These are phyloP conservation scores for Gallinago stenura DNA, from an alignment of 2,797 vertebrate species.

Conservation along the genomic window DNA sequence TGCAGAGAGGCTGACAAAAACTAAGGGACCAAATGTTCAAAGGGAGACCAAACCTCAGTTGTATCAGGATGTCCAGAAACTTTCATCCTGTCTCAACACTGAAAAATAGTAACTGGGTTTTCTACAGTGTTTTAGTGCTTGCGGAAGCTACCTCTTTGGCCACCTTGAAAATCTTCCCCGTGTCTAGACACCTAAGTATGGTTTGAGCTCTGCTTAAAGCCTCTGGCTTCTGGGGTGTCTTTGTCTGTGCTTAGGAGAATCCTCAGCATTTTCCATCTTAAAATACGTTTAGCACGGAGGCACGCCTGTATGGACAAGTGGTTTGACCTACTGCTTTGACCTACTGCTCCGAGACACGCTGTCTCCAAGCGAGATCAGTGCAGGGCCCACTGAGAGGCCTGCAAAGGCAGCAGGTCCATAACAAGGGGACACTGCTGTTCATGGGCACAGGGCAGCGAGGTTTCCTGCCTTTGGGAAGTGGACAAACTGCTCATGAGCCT, in stretches of 20 bases:
- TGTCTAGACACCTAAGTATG: background rate
- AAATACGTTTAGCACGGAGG: background rate
- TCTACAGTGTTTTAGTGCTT: background rate
- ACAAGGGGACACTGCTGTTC: background rate
- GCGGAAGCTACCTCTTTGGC: background rate
- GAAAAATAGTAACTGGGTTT: background rate
- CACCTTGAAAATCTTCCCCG: background rate
- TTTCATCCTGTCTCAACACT: background rate
- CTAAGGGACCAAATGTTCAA: background rate
- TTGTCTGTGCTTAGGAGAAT: background rate
- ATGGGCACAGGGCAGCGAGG: background rate
- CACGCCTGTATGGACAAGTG: background rate
- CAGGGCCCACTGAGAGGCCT: background rate
- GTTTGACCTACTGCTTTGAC: background rate
- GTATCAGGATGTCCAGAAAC: background rate
- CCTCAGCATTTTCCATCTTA: background rate
- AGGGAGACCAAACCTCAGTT: background rate
- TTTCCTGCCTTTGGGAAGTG: background rate
- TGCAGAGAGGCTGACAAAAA: background rate
- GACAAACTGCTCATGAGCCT: background rate
- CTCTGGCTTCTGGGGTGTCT: background rate
- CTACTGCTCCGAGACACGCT: background rate
- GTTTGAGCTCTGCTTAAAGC: background rate
- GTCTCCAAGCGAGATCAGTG: background rate
- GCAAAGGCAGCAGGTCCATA: background rate